phyloP scores from a whole-genome alignment of 2,888 invertebrate genomes.

The Caenorhabditis doughertyi region DNA sequence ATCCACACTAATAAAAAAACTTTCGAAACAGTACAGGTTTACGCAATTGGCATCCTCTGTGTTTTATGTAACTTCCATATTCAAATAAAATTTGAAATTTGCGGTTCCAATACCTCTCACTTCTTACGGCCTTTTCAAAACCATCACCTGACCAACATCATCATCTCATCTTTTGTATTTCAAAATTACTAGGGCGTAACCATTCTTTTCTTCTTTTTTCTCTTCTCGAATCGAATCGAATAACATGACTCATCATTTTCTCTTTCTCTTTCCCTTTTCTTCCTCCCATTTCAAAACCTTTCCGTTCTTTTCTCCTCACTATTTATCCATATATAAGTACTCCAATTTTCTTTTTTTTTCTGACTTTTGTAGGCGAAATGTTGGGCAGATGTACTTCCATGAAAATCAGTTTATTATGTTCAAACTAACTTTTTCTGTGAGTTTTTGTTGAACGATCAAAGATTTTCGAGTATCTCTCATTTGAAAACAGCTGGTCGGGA shows the following conservation, averaged over 20 bases:
- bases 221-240: slow-evolving; percentile 14
- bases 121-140: neutral
- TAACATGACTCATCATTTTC: slow-evolving; percentile 32
- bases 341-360: neutral
- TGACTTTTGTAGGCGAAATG: too few species aligned
- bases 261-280: slow-evolving; percentile 3
- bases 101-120: neutral
- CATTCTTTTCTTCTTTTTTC: neutral
- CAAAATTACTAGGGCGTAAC: slow-evolving; percentile 22
- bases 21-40: too few species aligned
- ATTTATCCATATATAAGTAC: neutral
- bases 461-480: too few species aligned
- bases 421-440: too few species aligned
- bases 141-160: neutral
- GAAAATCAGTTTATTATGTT: too few species aligned
- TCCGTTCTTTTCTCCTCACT: neutral
- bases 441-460: too few species aligned
- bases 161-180: neutral
- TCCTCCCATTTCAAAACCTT: slow-evolving; percentile 7
- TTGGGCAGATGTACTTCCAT: too few species aligned
- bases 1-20: too few species aligned
- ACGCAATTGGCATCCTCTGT: too few species aligned
- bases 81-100: neutral
- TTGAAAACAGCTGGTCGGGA: too few species aligned
- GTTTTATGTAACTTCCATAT: too few species aligned